Conservation (phyloP, 2,113 vertebrate genomes). For the Ginglymostoma cirratum region DNA sequence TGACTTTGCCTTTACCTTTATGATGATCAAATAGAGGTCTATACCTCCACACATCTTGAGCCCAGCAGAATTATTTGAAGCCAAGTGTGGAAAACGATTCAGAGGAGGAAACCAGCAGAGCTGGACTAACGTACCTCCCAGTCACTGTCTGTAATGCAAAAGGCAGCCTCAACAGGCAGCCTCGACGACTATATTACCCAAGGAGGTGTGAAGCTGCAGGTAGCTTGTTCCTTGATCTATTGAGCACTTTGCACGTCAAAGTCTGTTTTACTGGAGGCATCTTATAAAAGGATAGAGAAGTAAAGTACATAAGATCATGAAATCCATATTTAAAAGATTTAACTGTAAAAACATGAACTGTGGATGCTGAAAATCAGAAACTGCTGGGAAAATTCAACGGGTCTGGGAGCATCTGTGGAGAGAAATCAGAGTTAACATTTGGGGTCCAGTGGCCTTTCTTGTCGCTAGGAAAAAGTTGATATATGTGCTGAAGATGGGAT, state of each 20-base stretch:
- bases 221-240: neutral
- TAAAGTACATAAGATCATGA: neutral
- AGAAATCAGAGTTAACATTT: no score
- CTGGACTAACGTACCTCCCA: neutral
- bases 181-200: neutral
- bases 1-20: neutral
- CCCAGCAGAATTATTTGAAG: neutral
- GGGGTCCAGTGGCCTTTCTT: no score
- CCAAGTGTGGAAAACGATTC: neutral
- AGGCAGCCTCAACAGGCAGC: neutral
- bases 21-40: neutral
- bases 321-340: conserved; percentile 19
- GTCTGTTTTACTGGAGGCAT: neutral
- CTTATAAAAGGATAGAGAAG: neutral
- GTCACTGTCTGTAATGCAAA: neutral
- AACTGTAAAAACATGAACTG: no score
- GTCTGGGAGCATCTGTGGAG: no score
- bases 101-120: neutral
- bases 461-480: no score
- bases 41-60: neutral
- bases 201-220: neutral
- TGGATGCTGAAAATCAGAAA: no score
- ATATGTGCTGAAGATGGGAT: no score
- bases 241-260: neutral
- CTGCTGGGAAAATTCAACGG: no score